These are phyloP conservation scores for Craterocephalus amniculus DNA, from an alignment of 2,797 vertebrate species.

Conservation along the genomic window DNA sequence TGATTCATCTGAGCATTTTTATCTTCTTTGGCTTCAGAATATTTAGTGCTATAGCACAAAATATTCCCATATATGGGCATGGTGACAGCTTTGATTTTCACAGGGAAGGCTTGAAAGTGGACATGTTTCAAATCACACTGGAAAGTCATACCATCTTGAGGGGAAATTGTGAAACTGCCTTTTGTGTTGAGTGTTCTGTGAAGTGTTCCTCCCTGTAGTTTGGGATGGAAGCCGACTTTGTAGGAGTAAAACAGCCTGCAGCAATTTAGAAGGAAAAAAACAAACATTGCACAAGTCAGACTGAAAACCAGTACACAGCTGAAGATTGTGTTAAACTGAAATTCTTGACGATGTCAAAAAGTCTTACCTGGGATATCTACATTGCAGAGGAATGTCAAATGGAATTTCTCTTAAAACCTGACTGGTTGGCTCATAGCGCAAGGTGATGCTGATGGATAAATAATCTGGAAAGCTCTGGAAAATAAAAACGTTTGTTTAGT, in stretches of 20 bases:
- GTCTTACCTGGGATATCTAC: conserved; percentile 71
- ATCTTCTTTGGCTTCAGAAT: background rate
- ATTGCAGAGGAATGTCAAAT: conserved; percentile 65
- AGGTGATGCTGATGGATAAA: conserved; percentile 12
- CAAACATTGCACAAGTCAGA: background rate
- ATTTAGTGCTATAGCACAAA: no score
- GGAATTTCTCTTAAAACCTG: conserved; percentile 60
- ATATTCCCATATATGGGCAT: no score
- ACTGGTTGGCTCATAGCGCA: conserved; percentile 55
- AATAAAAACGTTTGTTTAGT: background rate
- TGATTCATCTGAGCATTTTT: background rate
- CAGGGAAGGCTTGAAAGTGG: fast-evolving
- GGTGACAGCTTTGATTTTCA: background rate
- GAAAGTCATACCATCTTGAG: conserved; percentile 69
- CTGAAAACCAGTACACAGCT: background rate
- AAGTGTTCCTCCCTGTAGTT: conserved; percentile 39
- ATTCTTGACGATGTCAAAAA: background rate
- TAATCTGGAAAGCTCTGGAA: conserved; percentile 59
- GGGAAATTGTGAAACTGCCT: conserved; percentile 21
- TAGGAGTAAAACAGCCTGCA: conserved; percentile 70
- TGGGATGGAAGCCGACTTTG: conserved; percentile 60
- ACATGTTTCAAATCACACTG: background rate
- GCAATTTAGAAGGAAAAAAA: background rate
- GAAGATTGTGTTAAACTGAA: background rate
- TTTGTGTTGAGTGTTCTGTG: conserved; percentile 45